Evolutionary conservation across 1,140 invertebrate genomes (phyloP).

Genomic region (Drosophila bocki): DNA sequence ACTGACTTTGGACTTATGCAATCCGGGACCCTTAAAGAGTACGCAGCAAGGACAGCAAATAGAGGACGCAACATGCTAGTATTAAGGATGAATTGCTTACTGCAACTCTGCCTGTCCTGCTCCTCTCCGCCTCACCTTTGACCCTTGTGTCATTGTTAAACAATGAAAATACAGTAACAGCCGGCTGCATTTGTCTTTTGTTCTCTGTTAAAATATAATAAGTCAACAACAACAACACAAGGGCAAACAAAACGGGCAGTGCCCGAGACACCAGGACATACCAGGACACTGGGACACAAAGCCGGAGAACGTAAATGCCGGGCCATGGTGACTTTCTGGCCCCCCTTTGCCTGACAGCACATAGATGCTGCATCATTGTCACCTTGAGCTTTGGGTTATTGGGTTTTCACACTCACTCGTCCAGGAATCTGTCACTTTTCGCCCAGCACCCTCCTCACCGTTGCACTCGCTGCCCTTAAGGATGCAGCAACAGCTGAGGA

Average conservation of each 20-base stretch:
- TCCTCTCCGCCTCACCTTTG: neutral
- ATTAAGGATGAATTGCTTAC: slow-evolving; percentile 68
- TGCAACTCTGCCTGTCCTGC: slow-evolving; percentile 12
- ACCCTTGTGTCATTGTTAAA: slow-evolving; percentile 48
- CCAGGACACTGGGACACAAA: slow-evolving; percentile 17
- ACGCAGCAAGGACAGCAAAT: slow-evolving; percentile 25
- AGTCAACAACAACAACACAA: slow-evolving; percentile 67
- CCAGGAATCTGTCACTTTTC: slow-evolving; percentile 51
- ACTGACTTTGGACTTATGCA: slow-evolving; percentile 56
- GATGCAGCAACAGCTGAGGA: slow-evolving; percentile 19
- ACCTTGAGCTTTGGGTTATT: slow-evolving; percentile 80
- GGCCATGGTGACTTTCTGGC: slow-evolving; percentile 50
- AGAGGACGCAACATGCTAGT: slow-evolving; percentile 38
- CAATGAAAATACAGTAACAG: slow-evolving; percentile 65
- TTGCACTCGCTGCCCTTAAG: slow-evolving; percentile 28
- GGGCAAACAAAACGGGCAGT: slow-evolving; percentile 64
- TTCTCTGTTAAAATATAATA: slow-evolving; percentile 75
- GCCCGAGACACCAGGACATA: slow-evolving; percentile 15
- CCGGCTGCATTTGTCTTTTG: slow-evolving; percentile 51
- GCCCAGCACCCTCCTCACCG: neutral
- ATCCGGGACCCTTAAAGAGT: slow-evolving; percentile 27
- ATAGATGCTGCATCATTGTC: slow-evolving; percentile 72
- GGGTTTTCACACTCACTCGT: slow-evolving; percentile 72
- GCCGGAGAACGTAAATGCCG: neutral
- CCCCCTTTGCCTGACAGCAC: slow-evolving; percentile 14